Conservation (phyloP, 2,113 vertebrate species). For the Sylvia atricapilla region DNA sequence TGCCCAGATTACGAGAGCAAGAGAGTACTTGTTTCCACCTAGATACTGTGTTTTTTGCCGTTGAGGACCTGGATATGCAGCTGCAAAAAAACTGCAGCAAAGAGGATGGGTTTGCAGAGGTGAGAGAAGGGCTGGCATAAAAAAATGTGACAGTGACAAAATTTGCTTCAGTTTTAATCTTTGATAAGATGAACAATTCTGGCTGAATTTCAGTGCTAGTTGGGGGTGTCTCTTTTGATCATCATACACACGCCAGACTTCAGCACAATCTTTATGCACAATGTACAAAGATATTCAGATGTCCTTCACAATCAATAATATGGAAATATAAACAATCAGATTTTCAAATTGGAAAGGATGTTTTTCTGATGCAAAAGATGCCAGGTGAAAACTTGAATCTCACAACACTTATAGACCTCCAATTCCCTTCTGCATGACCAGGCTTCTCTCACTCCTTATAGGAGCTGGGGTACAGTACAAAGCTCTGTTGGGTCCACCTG, state of each 20-base stretch:
- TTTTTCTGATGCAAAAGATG: background rate
- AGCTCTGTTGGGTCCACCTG: background rate
- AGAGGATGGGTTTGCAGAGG: background rate
- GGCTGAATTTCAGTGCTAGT: conserved; percentile 34
- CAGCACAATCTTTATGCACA: background rate
- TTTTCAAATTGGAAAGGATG: background rate
- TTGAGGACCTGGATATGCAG: background rate
- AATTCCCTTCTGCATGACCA: background rate
- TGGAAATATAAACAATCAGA: background rate
- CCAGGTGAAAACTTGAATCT: background rate
- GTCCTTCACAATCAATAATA: background rate
- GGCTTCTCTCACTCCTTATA: background rate
- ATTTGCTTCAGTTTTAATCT: conserved; percentile 27
- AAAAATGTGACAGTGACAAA: background rate
- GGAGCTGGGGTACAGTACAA: background rate
- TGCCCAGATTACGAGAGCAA: background rate
- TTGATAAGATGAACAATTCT: conserved; percentile 1
- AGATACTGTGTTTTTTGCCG: background rate
- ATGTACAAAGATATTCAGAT: background rate
- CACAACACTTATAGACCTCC: background rate
- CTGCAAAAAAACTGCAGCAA: background rate
- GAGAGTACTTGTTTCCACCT: background rate
- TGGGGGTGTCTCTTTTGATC: conserved; percentile 19
- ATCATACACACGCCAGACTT: background rate
- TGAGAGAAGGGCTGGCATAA: background rate